These are phyloP conservation scores for Ptilonorhynchus violaceus DNA, from an alignment of 2,113 vertebrate genomes.

Conservation along the genomic window DNA sequence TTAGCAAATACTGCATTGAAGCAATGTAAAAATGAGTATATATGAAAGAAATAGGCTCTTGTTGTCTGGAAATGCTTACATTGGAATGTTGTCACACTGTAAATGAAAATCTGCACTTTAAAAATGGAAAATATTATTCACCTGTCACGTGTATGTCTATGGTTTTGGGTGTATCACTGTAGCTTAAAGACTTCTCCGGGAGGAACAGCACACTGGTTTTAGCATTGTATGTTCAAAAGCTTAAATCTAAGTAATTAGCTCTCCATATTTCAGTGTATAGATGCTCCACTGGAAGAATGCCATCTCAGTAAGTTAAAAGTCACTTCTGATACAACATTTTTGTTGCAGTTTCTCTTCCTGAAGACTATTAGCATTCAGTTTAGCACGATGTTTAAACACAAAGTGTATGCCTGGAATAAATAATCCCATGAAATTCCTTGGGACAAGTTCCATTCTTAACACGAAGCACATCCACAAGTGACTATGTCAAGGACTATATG, in stretches of 20 bases:
- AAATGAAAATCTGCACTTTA: slow-evolving; percentile 26
- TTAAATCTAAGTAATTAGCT: not conserved
- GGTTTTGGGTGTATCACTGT: not conserved
- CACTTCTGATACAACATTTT: not conserved
- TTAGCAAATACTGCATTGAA: slow-evolving; percentile 10
- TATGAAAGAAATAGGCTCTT: not conserved
- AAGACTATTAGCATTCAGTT: not conserved
- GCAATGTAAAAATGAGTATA: not conserved
- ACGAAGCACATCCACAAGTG: not conserved
- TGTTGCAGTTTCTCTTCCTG: not conserved
- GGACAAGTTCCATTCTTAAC: not conserved
- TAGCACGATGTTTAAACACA: not conserved
- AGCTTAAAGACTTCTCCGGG: not conserved
- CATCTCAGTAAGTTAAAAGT: not conserved
- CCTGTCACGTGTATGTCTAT: not conserved
- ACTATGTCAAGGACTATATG: not conserved
- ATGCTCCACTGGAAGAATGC: not conserved
- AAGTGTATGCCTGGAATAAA: not conserved
- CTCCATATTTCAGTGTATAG: not conserved
- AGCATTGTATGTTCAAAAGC: not conserved
- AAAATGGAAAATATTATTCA: not conserved
- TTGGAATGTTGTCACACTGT: not conserved
- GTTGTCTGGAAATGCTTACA: not conserved
- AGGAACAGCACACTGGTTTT: not conserved
- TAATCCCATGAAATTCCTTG: not conserved